Evolutionary conservation across 1,140 invertebrate genomes (phyloP).

Genomic region (Colletes gigas): DNA sequence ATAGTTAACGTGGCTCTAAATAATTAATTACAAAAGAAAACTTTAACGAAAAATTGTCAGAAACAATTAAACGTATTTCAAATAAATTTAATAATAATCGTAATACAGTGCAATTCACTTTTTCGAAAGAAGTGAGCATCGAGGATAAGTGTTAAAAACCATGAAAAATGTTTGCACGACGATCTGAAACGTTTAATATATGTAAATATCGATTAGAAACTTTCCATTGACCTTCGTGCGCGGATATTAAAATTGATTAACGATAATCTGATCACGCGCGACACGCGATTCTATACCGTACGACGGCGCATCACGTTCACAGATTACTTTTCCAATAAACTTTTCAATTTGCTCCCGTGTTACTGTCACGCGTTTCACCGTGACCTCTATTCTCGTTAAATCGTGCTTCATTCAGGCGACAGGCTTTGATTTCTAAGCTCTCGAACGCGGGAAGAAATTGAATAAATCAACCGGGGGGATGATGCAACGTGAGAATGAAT

Average conservation of each 20-base stretch:
- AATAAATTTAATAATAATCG: no score
- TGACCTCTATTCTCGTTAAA: conserved; percentile 4
- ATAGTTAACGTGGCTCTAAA: no score
- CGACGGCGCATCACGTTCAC: not conserved
- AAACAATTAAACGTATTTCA: no score
- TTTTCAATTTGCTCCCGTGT: not conserved
- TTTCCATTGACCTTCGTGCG: not conserved
- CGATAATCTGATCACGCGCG: not conserved
- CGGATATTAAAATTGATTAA: conserved; percentile 19
- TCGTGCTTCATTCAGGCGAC: not conserved
- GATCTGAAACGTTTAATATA: not conserved
- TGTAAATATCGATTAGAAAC: not conserved
- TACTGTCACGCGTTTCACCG: not conserved
- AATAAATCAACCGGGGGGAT: no score
- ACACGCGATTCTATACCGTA: not conserved
- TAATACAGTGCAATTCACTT: no score
- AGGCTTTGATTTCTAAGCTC: not conserved
- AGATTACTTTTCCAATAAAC: not conserved
- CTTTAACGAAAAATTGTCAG: no score
- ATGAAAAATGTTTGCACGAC: not conserved
- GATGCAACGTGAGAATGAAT: no score
- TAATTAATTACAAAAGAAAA: no score
- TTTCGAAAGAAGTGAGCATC: no score
- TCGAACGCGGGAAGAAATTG: no score
- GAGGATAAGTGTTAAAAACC: no score